Evolutionary conservation across 2,113 vertebrate genomes (phyloP).

Genomic region (Cochlearius cochlearius): DNA sequence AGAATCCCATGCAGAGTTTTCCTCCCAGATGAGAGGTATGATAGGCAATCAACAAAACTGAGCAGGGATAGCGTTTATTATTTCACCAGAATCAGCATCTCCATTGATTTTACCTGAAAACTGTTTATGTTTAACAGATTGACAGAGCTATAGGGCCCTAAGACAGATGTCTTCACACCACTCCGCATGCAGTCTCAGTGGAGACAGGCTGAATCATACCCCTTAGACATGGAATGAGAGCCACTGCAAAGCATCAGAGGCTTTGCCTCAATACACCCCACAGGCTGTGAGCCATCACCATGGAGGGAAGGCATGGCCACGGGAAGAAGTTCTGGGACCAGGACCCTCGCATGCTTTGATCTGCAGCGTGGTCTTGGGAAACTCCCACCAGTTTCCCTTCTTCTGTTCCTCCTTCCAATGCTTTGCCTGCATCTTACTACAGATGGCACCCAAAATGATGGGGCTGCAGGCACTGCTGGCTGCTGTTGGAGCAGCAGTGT

Average conservation of each 20-base stretch:
- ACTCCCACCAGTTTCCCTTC: neutral
- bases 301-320: accelerated
- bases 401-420: neutral
- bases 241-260: neutral
- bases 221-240: neutral
- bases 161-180: neutral
- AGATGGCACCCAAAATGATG: neutral
- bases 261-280: neutral
- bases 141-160: neutral
- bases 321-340: neutral
- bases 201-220: neutral
- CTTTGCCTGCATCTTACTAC: neutral
- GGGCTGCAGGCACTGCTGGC: neutral
- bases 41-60: neutral
- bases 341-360: accelerated
- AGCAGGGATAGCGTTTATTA: neutral
- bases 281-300: neutral
- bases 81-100: neutral
- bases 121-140: neutral
- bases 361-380: accelerated
- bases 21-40: neutral
- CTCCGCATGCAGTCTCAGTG: neutral
- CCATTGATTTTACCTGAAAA: neutral
- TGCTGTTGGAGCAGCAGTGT: neutral
- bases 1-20: neutral